Evolutionary conservation across 1,140 invertebrate genomes (phyloP), one percentile per base, ranked within the genome.

Genomic region (Megalopta genalis): DNA sequence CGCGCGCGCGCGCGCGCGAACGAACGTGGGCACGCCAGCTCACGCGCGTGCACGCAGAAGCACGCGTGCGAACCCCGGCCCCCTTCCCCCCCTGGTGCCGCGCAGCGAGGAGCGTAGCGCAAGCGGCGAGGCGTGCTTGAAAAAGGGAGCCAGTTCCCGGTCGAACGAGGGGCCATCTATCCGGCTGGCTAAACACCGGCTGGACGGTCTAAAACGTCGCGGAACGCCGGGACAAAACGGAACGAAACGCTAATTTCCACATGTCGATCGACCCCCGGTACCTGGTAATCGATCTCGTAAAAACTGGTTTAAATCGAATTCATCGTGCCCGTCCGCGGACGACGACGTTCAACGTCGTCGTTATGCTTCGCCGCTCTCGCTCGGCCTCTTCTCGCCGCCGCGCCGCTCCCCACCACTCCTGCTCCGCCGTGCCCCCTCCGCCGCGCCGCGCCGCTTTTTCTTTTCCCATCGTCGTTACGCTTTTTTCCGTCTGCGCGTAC

Each of bases 231-330:
- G 27, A 16, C n/a, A n/a, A 39, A n/a, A 68, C 42, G 76, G 16
- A 21, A n/a, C 59, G 46, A 46, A 32, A 64, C 76, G 59, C 59
- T 78, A 78, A 78, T 78, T 78, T 72, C 76, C 32, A 78, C 68
- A 54, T 72, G 74, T 77, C 74, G 74, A 77, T 69, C 54, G 66
- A 10, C 18, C 16, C 18, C 16, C 8, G 27, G 32, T 72, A 64
- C 57, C 76, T 64, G 42, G 76, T 65, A 78, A 78, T 78, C 65
- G 76, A 78, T 78, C 68, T 42, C 21, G 60, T 62, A 78, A 72
- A 72, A 78, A 78, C 76, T 78, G 76, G 76, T 78, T 78, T 78
- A 71, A 64, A 78, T 78, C 76, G 76, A 78, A 78, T 72, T 78
- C 68, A 64, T 72, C 76, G 74, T 16, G 18, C 49, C 21, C 62